These are phyloP conservation scores for Iguana delicatissima DNA, from an alignment of 2,797 vertebrate species.

Conservation along the genomic window DNA sequence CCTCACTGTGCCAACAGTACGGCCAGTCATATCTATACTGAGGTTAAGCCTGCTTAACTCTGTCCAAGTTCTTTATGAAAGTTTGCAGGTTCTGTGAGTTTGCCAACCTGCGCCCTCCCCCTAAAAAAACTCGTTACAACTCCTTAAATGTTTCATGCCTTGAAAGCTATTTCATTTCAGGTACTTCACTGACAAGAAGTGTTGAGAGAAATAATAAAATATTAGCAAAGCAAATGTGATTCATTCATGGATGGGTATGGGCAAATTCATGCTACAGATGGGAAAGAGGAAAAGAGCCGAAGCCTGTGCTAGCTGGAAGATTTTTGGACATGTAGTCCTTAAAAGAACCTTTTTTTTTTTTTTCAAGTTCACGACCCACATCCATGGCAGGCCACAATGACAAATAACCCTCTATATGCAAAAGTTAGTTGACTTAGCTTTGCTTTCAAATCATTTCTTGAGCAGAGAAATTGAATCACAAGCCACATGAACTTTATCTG, in stretches of 20 bases:
- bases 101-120: too few species aligned
- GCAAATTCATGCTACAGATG: not conserved
- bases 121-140: not conserved
- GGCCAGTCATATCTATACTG: not conserved
- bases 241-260: not conserved
- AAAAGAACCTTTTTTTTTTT: too few species aligned
- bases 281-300: too few species aligned
- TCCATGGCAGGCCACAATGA: not conserved
- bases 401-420: too few species aligned
- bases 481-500: not conserved
- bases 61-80: not conserved
- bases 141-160: not conserved
- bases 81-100: not conserved
- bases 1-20: not conserved
- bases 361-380: too few species aligned
- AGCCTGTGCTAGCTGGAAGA: not conserved
- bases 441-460: not conserved
- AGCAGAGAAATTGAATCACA: not conserved
- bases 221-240: not conserved
- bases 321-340: too few species aligned
- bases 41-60: not conserved
- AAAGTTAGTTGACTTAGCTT: not conserved
- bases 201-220: not conserved
- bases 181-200: not conserved
- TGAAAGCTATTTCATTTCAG: not conserved